These are phyloP conservation scores for Conus ventricosus DNA, from an alignment of 1,140 invertebrate genomes.

Conservation along the genomic window DNA sequence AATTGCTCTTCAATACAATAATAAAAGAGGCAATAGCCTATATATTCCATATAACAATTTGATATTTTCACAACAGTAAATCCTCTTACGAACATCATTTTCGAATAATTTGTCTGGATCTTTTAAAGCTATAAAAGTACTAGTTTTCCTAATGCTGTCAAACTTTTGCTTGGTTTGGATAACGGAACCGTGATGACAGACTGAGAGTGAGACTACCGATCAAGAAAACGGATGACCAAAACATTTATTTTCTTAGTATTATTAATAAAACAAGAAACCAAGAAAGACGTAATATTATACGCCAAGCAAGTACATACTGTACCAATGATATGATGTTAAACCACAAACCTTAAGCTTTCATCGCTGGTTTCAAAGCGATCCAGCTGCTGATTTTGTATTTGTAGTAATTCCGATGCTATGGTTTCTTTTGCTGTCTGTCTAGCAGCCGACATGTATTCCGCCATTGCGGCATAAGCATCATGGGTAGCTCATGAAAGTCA, in stretches of 20 bases:
- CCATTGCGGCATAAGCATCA: slow-evolving; percentile 26
- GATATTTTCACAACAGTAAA: neutral
- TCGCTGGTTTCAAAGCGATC: neutral
- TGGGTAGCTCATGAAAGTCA: slow-evolving; percentile 27
- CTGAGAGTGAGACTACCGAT: too few species aligned
- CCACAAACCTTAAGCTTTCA: neutral
- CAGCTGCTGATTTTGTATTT: neutral
- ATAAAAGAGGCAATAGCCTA: neutral
- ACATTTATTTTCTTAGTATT: too few species aligned
- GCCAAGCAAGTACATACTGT: neutral
- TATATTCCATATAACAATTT: too few species aligned
- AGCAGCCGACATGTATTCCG: slow-evolving; percentile 39
- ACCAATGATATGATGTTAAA: neutral
- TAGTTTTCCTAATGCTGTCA: too few species aligned
- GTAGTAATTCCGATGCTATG: neutral
- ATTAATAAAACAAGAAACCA: neutral
- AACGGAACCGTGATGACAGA: too few species aligned
- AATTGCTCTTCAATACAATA: neutral
- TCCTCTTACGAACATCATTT: too few species aligned
- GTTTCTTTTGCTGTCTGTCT: neutral
- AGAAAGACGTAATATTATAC: neutral
- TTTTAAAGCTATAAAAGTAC: too few species aligned
- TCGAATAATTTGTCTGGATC: too few species aligned
- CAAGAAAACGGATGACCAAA: too few species aligned
- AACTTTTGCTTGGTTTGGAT: too few species aligned